A percentile compares a stretch with the other conserved stretches of the same genome.
phyloP scores from a whole-genome alignment of 2,113 vertebrate species.

The Alligator mississippiensis region DNA sequence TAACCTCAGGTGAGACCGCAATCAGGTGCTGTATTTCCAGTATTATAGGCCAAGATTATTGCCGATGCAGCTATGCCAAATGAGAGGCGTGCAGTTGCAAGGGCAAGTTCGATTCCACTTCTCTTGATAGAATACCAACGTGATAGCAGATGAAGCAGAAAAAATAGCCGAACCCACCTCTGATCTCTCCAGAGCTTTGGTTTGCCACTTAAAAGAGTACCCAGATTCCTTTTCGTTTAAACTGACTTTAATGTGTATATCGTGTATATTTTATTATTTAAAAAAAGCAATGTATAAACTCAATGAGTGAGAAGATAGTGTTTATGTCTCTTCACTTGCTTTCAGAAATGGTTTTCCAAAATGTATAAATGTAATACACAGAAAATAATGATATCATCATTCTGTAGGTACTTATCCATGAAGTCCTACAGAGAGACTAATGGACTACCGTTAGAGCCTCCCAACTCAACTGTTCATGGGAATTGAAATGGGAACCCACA shows the following conservation, averaged over 20 bases:
- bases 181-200: neutral
- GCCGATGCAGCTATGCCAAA: neutral
- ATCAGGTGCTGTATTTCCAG: neutral
- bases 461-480: neutral
- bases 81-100: neutral
- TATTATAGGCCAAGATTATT: neutral
- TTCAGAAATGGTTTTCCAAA: neutral
- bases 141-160: neutral
- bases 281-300: neutral
- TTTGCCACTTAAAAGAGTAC: neutral
- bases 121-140: neutral
- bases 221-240: neutral
- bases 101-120: fast-evolving
- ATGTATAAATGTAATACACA: neutral
- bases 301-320: neutral
- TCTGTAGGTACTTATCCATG: neutral
- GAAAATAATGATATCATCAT: neutral
- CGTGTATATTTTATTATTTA: neutral
- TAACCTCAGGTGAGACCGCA: neutral
- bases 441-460: neutral
- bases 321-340: neutral
- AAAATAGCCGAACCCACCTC: neutral
- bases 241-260: neutral
- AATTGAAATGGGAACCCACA: neutral
- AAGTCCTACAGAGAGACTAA: neutral